Evolutionary conservation across 2,888 invertebrate genomes (phyloP).

Genomic region (Acrobasis consociella): DNA sequence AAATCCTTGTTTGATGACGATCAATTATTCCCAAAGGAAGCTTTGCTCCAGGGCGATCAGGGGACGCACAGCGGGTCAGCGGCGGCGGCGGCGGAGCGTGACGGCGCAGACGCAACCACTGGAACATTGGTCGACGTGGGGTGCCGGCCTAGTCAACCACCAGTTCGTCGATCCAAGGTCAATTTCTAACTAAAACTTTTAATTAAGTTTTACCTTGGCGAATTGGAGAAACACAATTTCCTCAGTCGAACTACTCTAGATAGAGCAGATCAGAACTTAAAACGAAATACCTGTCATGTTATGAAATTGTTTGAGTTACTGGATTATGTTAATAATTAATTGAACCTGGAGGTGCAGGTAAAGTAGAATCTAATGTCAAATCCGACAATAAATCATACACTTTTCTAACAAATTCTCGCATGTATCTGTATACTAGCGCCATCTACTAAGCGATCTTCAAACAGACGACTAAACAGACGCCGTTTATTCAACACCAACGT

Average conservation of each 20-base stretch:
- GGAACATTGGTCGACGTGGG: conserved; percentile 54
- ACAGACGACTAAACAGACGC: conserved; percentile 2
- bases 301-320: too few relatives aligned
- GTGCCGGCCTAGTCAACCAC: conserved; percentile 44
- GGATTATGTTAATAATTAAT: too few relatives aligned
- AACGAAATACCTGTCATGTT: too few relatives aligned
- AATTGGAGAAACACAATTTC: neutral
- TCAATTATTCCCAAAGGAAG: conserved; percentile 30
- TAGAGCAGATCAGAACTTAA: too few relatives aligned
- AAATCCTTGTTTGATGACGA: conserved; percentile 33
- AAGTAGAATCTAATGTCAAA: neutral
- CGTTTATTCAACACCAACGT: neutral
- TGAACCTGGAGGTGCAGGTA: too few relatives aligned
- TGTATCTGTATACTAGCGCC: conserved; percentile 34
- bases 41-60: conserved; percentile 30
- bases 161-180: conserved; percentile 43
- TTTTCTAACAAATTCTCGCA: neutral
- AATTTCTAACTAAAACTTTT: conserved; percentile 24
- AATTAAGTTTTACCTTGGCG: neutral
- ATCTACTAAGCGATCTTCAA: conserved; percentile 36
- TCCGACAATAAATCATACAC: neutral
- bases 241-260: neutral
- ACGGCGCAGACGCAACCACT: conserved; percentile 52
- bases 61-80: conserved; percentile 47
- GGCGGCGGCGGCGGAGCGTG: conserved; percentile 54